Conservation (phyloP, 1,140 invertebrate genomes). For the Meloidogyne floridensis region DNA sequence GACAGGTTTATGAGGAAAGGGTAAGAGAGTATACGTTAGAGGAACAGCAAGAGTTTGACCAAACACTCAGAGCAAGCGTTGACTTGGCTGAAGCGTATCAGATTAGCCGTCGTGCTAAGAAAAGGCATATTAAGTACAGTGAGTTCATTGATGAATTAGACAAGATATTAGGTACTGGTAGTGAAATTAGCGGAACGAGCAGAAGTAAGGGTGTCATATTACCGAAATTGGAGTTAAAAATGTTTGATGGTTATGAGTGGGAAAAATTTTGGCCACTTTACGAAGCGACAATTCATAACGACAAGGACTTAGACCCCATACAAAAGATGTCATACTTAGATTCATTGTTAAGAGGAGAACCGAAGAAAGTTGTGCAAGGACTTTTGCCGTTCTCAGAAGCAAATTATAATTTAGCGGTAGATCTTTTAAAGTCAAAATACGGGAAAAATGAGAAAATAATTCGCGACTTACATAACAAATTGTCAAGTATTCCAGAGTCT, state of each 20-base stretch:
- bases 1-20: background rate
- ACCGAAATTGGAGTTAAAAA: conserved; percentile 76
- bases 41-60: background rate
- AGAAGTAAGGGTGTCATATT: conserved; percentile 67
- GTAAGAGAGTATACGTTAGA: background rate
- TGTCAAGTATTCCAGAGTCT: background rate
- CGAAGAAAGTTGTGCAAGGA: conserved; percentile 15
- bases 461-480: background rate
- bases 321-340: conserved; percentile 11
- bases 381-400: background rate
- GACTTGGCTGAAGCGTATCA: background rate
- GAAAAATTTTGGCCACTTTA: conserved; percentile 3
- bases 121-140: background rate
- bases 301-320: background rate
- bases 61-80: background rate
- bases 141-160: background rate
- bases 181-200: background rate
- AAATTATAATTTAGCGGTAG: background rate
- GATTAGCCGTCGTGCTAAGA: background rate
- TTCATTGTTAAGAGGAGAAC: conserved; percentile 3
- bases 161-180: background rate
- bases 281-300: background rate
- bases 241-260: background rate
- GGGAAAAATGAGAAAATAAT: conserved; percentile 19
- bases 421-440: conserved; percentile 11